Percentiles rank a stretch among this genome's conserved stretches.
These are phyloP conservation scores for Halichoeres trimaculatus DNA, from an alignment of 2,113 vertebrate species.

Conservation along the genomic window DNA sequence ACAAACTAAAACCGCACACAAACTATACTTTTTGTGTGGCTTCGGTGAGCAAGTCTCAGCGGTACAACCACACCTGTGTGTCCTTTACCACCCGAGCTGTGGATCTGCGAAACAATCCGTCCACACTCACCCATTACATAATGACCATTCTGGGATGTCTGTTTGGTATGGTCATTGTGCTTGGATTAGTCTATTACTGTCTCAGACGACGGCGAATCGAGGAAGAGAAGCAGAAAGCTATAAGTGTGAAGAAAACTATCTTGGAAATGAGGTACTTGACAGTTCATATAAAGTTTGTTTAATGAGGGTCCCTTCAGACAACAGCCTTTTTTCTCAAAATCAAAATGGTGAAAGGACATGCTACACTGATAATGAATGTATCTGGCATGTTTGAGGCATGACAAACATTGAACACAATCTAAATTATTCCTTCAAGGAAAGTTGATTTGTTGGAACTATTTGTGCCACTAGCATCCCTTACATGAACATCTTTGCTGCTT, in stretches of 20 bases:
- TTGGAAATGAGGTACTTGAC: slow-evolving; percentile 90
- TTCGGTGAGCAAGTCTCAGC: slow-evolving; percentile 91
- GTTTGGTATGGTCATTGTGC: slow-evolving; percentile 97
- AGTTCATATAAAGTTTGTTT: slow-evolving; percentile 13
- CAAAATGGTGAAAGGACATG: background rate
- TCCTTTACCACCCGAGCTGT: slow-evolving; percentile 90
- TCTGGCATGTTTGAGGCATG: slow-evolving; percentile 3
- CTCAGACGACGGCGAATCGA: slow-evolving; percentile 90
- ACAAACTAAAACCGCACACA: slow-evolving; percentile 90
- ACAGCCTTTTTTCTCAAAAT: background rate
- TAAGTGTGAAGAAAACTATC: slow-evolving; percentile 98
- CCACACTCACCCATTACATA: slow-evolving; percentile 97
- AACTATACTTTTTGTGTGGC: slow-evolving; percentile 97
- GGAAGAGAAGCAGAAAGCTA: slow-evolving; percentile 95
- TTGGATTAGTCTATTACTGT: slow-evolving; percentile 97
- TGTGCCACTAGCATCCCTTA: background rate
- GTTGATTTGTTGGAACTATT: slow-evolving; percentile 12
- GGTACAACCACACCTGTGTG: slow-evolving; percentile 96
- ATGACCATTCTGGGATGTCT: slow-evolving; percentile 98
- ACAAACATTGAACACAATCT: background rate
- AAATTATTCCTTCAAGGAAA: slow-evolving; percentile 4
- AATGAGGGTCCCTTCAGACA: background rate
- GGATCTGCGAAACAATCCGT: slow-evolving; percentile 86
- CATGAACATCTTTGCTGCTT: slow-evolving; percentile 15
- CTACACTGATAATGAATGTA: background rate